Base-by-base conservation (phyloP, 2,888 invertebrate species). In the Drosophila tripunctata region DNA sequence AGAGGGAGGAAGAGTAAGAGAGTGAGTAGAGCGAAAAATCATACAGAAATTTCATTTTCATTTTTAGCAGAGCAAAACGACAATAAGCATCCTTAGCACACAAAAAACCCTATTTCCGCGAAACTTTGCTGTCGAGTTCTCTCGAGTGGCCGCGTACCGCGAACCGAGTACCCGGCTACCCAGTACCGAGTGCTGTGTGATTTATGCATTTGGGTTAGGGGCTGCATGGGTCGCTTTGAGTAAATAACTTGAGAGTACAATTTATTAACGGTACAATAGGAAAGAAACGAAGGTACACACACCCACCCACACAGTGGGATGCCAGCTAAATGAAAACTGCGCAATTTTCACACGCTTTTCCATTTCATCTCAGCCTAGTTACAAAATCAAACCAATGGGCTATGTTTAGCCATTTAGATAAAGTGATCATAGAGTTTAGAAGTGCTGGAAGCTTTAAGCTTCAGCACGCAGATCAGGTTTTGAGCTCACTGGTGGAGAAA, bases 141-240 rank as follows among this genome's bases (percentile, higher is more conserved):
- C 27, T n/a, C n/a, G n/a, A n/a, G 27, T 8, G 27, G 27, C 10
- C 27, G 8, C 8, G 7, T 24, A 24, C 24, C 24, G 10, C 27
- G 1, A 10, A 27, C 1, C 27, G 10, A 3, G 10, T 27, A 3
- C 27, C 27, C 8, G 3, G 3, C 10, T 3, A 0, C 24, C 8
- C 24, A 2, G 10, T 27, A 27, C 24, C 24, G 41, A 75, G 44
- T 62, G 68, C 48, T 66, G 66, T 60, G 79, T 79, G 86, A 79
- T 85, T 79, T 79, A 79, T 79, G 86, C 82, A 78, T 75, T 85
- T 73, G 79, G 79, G 79, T 45, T 56, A 41, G 79, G n/a, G 73
- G 45, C 74, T 58, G 45, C 41, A 43, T 41, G 62, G 77, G 60
- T 63, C 56, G 50, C 74, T 63, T 83, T 77, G 51, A 48, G 64